These are phyloP conservation scores for Oikopleura dioica DNA, from an alignment of 23 tunicate genomes.

Conservation along the genomic window DNA sequence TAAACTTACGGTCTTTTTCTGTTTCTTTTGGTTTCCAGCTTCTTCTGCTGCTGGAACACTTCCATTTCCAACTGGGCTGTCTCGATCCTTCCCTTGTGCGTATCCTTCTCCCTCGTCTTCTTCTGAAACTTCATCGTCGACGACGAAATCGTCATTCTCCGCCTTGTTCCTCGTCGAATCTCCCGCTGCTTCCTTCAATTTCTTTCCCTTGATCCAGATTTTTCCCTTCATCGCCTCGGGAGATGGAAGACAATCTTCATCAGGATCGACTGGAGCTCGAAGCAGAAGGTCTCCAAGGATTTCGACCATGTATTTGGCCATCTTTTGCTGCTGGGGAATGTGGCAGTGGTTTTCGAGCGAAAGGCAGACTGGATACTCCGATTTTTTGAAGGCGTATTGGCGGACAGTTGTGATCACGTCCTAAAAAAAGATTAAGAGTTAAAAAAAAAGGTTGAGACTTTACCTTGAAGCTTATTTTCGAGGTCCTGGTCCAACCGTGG, in stretches of 20 bases:
- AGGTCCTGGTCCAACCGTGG: conserved; percentile 52
- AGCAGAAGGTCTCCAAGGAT: not conserved
- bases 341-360: conserved; percentile 76
- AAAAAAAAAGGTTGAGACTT: too few species aligned
- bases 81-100: not conserved
- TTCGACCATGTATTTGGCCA: conserved; percentile 63
- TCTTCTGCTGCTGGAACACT: too few species aligned
- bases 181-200: too few species aligned
- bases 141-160: too few species aligned
- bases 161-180: too few species aligned
- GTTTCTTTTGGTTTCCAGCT: too few species aligned
- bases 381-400: conserved; percentile 50
- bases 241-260: conserved; percentile 35
- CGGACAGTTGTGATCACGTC: conserved; percentile 55
- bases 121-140: conserved; percentile 33
- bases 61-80: not conserved
- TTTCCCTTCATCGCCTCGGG: conserved; percentile 56
- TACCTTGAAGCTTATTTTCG: conserved; percentile 30
- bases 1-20: conserved; percentile 18
- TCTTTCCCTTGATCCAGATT: conserved; percentile 51
- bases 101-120: conserved; percentile 44
- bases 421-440: too few species aligned
- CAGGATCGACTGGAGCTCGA: too few species aligned
- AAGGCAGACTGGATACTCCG: conserved; percentile 44
- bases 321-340: conserved; percentile 49